Base-by-base conservation (phyloP, 2,888 invertebrate genomes). In the Caenorhabditis zanzibari region DNA sequence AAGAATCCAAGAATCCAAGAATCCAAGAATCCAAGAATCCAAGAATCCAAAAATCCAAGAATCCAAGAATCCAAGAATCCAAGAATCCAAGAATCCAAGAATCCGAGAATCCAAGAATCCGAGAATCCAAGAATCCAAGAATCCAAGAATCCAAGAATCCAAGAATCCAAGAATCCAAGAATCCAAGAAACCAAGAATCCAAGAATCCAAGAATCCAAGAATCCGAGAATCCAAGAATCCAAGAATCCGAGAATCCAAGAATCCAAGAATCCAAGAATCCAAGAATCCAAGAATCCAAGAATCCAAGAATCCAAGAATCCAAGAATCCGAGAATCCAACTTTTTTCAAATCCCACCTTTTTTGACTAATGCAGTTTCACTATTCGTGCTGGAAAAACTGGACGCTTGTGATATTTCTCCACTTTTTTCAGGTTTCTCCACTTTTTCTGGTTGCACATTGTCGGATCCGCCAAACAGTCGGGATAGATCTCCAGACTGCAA, bases 341-440 rank as follows among this genome's bases (percentile, higher is more conserved):
- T 22, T 59, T n/a, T 59, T 2, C 4, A 16, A 59, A n/a, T 22
- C 22, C 28, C n/a, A 76, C 71, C 73, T 26, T 66, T 64, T 32
- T 81, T 81, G 35, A 81, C 81, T n/a, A 81, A 32, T 0, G 28
- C 47, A 5, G 44, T 75, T 14, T 69, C 63, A 47, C 75, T 75
- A 49, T 75, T 75, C 14, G 63, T 64, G 47, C 81, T 81, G 9
- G 81, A 81, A 58, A 81, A 81, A 22, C 81, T 81, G 14, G 81
- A 81, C 6, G 49, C 16, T 44, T 69, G 69, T n/a, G 81, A 75
- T 6, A 81, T 69, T 44, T 68, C 74, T 38, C 56, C 69, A 22
- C 59, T n/a, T 54, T 66, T 68, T 24, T 66, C 38, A 3, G 26
- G 22, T 38, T 74, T 54, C 49, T 49, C 38, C 9, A 6, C 5